These are phyloP conservation scores for Drosophila navojoa DNA, from an alignment of 1,140 invertebrate species.

Conservation along the genomic window DNA sequence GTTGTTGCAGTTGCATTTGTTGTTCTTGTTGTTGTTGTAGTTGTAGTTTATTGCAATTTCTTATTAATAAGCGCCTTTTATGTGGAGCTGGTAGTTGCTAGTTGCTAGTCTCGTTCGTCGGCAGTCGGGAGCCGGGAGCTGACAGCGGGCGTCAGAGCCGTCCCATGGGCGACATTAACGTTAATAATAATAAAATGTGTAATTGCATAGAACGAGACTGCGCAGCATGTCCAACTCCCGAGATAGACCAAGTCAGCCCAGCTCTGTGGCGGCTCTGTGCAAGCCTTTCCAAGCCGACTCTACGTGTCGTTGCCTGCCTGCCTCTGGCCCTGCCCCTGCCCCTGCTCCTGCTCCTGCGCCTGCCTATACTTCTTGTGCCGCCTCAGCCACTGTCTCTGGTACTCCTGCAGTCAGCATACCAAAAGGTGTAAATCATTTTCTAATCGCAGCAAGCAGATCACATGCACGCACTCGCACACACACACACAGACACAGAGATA, in stretches of 20 bases:
- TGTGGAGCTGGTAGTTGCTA: conserved; percentile 41
- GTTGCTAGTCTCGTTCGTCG: background rate
- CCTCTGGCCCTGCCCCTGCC: background rate
- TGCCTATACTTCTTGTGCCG: background rate
- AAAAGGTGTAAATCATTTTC: conserved; percentile 74
- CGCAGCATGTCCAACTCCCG: conserved; percentile 32
- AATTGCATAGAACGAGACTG: conserved; percentile 63
- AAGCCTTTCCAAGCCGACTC: conserved; percentile 10
- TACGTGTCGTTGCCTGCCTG: background rate
- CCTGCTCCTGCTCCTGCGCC: background rate
- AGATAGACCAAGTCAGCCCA: conserved; percentile 8
- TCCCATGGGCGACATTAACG: conserved; percentile 76
- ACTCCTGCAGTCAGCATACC: conserved; percentile 10
- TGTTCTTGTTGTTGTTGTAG: conserved; percentile 15
- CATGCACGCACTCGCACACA: conserved; percentile 48
- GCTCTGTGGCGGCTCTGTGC: conserved; percentile 4
- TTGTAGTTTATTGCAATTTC: conserved; percentile 72
- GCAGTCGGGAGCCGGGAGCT: background rate
- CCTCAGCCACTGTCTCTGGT: background rate
- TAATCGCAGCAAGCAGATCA: conserved; percentile 72
- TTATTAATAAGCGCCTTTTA: conserved; percentile 78
- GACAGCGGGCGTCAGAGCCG: conserved; percentile 53
- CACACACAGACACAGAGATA: conserved; percentile 3
- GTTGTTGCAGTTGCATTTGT: background rate
- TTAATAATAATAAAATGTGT: conserved; percentile 80